Percentiles rank a stretch among this genome's conserved stretches.
Conservation (phyloP, 2,888 invertebrate genomes). For the Tachina lurida region DNA sequence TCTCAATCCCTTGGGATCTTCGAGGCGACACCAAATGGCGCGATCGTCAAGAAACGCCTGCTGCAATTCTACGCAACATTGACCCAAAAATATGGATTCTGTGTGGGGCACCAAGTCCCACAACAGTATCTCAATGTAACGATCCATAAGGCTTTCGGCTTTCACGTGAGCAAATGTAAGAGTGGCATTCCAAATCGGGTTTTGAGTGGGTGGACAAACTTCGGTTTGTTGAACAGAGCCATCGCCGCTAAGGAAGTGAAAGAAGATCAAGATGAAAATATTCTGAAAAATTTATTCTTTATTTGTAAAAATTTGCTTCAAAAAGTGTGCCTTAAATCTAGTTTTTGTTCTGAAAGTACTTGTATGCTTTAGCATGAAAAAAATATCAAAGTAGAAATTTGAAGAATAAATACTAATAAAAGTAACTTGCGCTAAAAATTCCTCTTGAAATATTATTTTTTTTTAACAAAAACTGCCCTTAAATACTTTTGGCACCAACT, state of each 20-base stretch:
- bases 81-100: constrained; percentile 91
- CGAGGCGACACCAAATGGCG: constrained; percentile 94
- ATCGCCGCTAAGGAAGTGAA: constrained; percentile 85
- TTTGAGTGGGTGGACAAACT: constrained; percentile 92
- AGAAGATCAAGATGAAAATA: constrained; percentile 32
- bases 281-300: not conserved
- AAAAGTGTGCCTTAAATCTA: not conserved
- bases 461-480: too few relatives aligned
- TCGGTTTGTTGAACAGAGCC: constrained; percentile 91
- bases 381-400: too few relatives aligned
- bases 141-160: constrained; percentile 90
- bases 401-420: too few relatives aligned
- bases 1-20: constrained; percentile 89
- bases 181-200: constrained; percentile 96
- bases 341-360: too few relatives aligned
- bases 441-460: too few relatives aligned
- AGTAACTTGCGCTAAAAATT: too few relatives aligned
- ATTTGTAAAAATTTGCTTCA: not conserved
- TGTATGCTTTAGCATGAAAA: too few relatives aligned
- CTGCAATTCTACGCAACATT: constrained; percentile 86
- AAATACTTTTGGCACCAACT: too few relatives aligned
- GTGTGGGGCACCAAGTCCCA: constrained; percentile 94
- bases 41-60: constrained; percentile 94
- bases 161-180: constrained; percentile 91
- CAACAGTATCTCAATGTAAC: constrained; percentile 92